Percentiles rank a stretch among this genome's conserved stretches.
Evolutionary conservation across 2,113 vertebrate genomes (phyloP).

Genomic region (Egretta garzetta): DNA sequence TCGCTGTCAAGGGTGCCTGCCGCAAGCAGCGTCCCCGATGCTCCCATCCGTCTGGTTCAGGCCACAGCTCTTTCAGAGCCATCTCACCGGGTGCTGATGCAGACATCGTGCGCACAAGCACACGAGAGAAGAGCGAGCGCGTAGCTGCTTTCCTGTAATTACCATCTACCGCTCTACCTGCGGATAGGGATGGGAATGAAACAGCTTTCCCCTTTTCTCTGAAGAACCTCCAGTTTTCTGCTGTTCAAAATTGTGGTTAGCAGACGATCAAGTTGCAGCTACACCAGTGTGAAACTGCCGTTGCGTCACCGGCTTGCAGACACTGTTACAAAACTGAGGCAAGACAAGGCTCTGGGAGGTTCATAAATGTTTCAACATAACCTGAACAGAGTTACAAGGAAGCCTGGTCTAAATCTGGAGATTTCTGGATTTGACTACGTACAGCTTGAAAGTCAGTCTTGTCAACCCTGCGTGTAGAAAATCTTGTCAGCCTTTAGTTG

Average conservation of each 20-base stretch:
- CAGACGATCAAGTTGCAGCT: not conserved
- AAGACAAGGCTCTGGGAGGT: constrained; percentile 15
- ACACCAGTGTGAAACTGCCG: not conserved
- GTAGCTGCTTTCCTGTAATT: not conserved
- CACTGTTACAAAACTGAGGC: constrained; percentile 48
- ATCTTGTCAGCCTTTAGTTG: not conserved
- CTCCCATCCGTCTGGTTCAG: not conserved
- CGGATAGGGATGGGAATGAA: not conserved
- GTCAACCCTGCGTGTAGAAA: not conserved
- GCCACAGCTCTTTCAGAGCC: not conserved
- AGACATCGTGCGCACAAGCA: not conserved
- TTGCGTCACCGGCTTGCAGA: constrained; percentile 53
- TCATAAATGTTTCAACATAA: constrained; percentile 59
- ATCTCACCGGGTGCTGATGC: not conserved
- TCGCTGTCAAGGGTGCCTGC: not conserved
- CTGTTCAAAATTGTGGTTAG: not conserved
- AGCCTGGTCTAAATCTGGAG: constrained; percentile 20
- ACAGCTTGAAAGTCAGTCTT: not conserved
- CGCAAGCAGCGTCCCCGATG: not conserved
- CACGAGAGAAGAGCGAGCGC: not conserved
- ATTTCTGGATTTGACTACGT: not conserved
- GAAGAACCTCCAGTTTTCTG: constrained; percentile 12
- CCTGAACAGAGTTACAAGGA: constrained; percentile 31
- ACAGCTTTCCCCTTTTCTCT: not conserved
- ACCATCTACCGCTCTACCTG: constrained; percentile 25